A percentile compares a stretch with the other conserved stretches of the same genome.
These are phyloP conservation scores for Seriola rivoliana DNA, from an alignment of 2,113 vertebrate genomes.

Conservation along the genomic window DNA sequence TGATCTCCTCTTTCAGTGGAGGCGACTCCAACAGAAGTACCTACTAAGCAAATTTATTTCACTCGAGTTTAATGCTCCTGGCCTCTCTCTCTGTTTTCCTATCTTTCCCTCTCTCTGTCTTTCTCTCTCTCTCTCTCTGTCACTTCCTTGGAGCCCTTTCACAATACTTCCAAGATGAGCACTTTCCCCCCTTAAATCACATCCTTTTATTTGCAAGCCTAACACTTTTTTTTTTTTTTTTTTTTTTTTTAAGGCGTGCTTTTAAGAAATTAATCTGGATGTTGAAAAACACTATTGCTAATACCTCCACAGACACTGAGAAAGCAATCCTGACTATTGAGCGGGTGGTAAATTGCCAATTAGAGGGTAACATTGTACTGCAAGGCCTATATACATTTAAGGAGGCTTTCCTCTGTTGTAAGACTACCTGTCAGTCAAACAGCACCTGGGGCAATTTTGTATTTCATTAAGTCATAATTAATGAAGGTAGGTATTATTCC, in stretches of 20 bases:
- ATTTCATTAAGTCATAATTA: slow-evolving; percentile 83
- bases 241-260: slow-evolving; percentile 56
- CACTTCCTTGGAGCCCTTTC: slow-evolving; percentile 46
- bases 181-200: slow-evolving; percentile 64
- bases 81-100: slow-evolving; percentile 19
- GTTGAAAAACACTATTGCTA: slow-evolving; percentile 62
- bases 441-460: slow-evolving; percentile 71
- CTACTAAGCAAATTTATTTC: slow-evolving; percentile 78
- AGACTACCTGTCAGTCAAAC: slow-evolving; percentile 75
- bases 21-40: slow-evolving; percentile 69
- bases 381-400: slow-evolving; percentile 61
- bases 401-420: slow-evolving; percentile 58
- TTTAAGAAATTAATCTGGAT: slow-evolving; percentile 77
- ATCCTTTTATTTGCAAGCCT: slow-evolving; percentile 71
- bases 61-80: slow-evolving; percentile 61
- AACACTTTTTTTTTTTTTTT: slow-evolving; percentile 69
- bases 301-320: slow-evolving; percentile 54
- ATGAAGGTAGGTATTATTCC: slow-evolving; percentile 68
- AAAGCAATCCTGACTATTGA: slow-evolving; percentile 66
- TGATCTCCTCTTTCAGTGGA: slow-evolving; percentile 69
- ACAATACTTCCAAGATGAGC: slow-evolving; percentile 65
- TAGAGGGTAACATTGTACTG: slow-evolving; percentile 68
- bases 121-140: slow-evolving; percentile 16
- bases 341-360: slow-evolving; percentile 78
- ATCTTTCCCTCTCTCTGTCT: slow-evolving; percentile 3